Evolutionary conservation across 2,888 invertebrate species (phyloP).

Genomic region (Dexiosoma caninum): DNA sequence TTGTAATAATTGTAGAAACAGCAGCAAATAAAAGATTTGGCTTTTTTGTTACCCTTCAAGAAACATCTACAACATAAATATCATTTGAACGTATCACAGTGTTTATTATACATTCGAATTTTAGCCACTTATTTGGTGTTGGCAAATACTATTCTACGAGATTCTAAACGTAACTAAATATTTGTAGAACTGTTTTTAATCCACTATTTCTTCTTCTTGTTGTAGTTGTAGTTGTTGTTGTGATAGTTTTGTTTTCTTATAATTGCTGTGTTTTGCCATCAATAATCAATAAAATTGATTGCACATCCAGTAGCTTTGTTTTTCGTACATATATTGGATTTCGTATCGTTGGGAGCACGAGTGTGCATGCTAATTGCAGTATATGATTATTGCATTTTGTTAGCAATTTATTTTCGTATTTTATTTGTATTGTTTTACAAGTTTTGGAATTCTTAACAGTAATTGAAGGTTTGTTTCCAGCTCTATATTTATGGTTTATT

Average conservation of each 20-base stretch:
- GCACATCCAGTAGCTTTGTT: constrained; percentile 4
- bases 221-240: too few relatives aligned
- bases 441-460: neutral
- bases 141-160: neutral
- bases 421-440: neutral
- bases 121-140: neutral
- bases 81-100: constrained; percentile 36
- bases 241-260: neutral
- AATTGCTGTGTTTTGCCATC: constrained; percentile 45
- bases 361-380: constrained; percentile 37
- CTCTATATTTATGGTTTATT: constrained; percentile 15
- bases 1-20: too few relatives aligned
- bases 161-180: neutral
- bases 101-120: constrained; percentile 27
- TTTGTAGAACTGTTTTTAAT: neutral
- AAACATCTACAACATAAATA: constrained; percentile 54
- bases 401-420: neutral
- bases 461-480: constrained; percentile 38
- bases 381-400: neutral
- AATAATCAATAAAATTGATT: constrained; percentile 58
- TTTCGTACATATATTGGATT: neutral
- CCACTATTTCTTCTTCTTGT: too few relatives aligned
- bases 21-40: neutral
- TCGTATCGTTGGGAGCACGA: neutral
- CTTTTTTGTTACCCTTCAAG: too few relatives aligned